phyloP scores from a whole-genome alignment of 2,797 vertebrate genomes.

The Bradypodion ventrale region DNA sequence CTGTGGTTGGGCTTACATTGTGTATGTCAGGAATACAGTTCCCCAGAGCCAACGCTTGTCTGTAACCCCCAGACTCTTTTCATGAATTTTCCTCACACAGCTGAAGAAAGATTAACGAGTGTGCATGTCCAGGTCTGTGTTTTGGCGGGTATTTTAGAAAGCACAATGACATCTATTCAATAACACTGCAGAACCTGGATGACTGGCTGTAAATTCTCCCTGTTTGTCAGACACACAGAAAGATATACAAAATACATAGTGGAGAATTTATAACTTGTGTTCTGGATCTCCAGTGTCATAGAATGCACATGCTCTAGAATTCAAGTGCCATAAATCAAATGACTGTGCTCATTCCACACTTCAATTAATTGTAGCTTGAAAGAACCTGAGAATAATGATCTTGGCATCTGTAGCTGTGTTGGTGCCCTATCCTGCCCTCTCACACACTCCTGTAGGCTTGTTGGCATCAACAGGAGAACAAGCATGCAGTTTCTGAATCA shows the following conservation, averaged over 20 bases:
- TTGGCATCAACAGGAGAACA: background rate
- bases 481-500: constrained; percentile 1
- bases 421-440: constrained; percentile 15
- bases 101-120: background rate
- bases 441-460: constrained; percentile 7
- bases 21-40: background rate
- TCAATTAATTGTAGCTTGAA: background rate
- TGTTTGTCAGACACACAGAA: too few species aligned
- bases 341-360: background rate
- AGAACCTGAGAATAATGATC: constrained; percentile 18
- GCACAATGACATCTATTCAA: background rate
- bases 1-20: background rate
- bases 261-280: background rate
- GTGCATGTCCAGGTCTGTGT: background rate
- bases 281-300: background rate
- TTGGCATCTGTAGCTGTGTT: constrained; percentile 18
- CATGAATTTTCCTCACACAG: background rate
- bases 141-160: background rate
- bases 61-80: background rate
- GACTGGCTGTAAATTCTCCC: background rate
- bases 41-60: background rate
- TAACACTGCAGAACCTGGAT: background rate
- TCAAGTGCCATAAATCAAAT: background rate
- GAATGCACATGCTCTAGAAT: background rate
- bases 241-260: background rate